A percentile compares a stretch with the other conserved stretches of the same genome.
Conservation (phyloP, 2,113 vertebrate genomes). For the Passer montanus region DNA sequence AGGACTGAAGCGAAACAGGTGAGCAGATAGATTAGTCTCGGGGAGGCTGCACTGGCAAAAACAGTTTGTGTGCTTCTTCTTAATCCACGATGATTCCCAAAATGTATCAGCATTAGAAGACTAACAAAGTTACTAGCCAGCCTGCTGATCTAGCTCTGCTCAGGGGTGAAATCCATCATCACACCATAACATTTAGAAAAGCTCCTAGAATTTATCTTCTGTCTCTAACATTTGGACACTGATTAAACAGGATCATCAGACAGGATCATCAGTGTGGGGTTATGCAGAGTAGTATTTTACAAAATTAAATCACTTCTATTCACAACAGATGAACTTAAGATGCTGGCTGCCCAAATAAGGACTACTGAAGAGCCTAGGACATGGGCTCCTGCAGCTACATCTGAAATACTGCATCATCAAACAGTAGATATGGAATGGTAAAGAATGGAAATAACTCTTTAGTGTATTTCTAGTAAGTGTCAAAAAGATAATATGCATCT, state of each 20-base stretch:
- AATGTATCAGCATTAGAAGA: background rate
- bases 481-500: background rate
- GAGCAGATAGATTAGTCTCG: background rate
- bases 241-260: constrained; percentile 26
- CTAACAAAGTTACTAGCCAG: background rate
- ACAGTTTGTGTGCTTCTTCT: background rate
- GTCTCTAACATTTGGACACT: background rate
- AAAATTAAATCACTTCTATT: constrained; percentile 2
- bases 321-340: background rate
- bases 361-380: background rate
- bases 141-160: background rate
- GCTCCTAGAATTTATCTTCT: background rate
- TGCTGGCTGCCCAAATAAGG: background rate
- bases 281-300: background rate
- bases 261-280: background rate
- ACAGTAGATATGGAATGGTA: background rate
- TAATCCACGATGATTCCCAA: background rate
- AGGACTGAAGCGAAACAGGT: background rate
- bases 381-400: background rate
- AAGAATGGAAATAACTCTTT: background rate
- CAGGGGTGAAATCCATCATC: background rate
- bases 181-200: constrained; percentile 38
- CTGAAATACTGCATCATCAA: background rate
- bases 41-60: background rate
- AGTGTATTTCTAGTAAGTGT: background rate